phyloP scores from a whole-genome alignment of 2,113 vertebrate genomes.

The Tyrannus savana region DNA sequence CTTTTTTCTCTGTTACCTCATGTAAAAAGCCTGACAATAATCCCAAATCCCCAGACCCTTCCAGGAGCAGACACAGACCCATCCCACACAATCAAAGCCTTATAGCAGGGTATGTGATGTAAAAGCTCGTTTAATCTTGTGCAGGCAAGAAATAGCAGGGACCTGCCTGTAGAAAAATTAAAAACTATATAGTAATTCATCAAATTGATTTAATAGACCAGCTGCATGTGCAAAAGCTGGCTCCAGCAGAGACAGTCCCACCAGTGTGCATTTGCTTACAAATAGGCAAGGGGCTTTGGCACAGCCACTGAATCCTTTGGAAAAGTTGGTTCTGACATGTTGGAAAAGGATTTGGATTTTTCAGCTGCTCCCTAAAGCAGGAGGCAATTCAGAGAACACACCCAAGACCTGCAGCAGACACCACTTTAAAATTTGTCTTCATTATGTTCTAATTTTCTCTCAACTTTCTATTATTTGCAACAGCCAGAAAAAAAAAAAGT shows the following conservation, averaged over 20 bases:
- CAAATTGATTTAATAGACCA: constrained; percentile 55
- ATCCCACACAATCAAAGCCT: background rate
- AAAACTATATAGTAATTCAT: constrained; percentile 25
- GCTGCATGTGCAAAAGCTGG: constrained; percentile 14
- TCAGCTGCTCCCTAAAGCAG: constrained; percentile 4
- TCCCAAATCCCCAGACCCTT: background rate
- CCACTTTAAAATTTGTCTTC: constrained; percentile 5
- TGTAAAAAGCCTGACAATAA: background rate
- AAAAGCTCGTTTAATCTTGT: constrained; percentile 20
- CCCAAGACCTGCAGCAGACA: constrained; percentile 12
- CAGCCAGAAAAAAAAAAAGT: background rate
- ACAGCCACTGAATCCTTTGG: constrained; percentile 18
- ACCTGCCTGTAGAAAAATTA: constrained; percentile 8
- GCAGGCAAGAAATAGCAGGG: constrained; percentile 32
- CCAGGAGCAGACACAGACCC: background rate
- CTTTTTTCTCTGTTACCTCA: background rate
- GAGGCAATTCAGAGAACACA: background rate
- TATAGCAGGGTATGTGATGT: background rate
- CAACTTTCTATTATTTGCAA: background rate
- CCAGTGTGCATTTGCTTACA: background rate
- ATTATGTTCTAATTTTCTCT: constrained; percentile 18
- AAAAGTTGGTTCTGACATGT: constrained; percentile 33
- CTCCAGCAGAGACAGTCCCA: constrained; percentile 6
- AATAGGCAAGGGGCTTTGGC: constrained; percentile 41
- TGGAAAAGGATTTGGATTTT: constrained; percentile 6